These are phyloP conservation scores for Sycobia sp. DNA, from an alignment of 1,140 invertebrate genomes.

Conservation along the genomic window DNA sequence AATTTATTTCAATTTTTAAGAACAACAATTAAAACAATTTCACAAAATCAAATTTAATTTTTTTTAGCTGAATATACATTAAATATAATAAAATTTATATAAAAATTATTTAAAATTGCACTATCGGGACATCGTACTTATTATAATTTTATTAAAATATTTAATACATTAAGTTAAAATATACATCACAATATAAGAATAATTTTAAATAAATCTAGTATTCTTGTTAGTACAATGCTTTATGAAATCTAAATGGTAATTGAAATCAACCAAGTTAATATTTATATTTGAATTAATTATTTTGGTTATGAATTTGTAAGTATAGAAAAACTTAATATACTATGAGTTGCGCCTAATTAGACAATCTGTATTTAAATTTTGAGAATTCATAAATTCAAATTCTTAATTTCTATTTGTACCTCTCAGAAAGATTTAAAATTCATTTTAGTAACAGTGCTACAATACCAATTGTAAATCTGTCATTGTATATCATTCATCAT, in stretches of 20 bases:
- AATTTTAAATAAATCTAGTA: too few relatives aligned
- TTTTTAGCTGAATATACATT: not conserved
- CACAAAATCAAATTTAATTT: not conserved
- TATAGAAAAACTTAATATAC: conserved; percentile 31
- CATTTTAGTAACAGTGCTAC: conserved; percentile 25
- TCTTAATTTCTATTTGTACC: conserved; percentile 60
- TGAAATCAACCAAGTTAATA: too few relatives aligned
- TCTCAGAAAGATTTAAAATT: conserved; percentile 54
- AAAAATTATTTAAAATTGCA: conserved; percentile 23
- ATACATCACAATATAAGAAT: too few relatives aligned
- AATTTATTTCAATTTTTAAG: too few relatives aligned
- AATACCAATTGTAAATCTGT: conserved; percentile 25
- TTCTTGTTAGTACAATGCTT: too few relatives aligned
- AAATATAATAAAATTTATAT: not conserved
- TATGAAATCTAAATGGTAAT: too few relatives aligned
- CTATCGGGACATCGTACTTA: conserved; percentile 1
- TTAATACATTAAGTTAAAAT: not conserved
- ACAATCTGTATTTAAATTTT: conserved; percentile 46
- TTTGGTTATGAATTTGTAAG: too few relatives aligned
- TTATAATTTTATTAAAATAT: not conserved
- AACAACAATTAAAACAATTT: too few relatives aligned
- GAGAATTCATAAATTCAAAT: conserved; percentile 49
- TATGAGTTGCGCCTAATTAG: conserved; percentile 25
- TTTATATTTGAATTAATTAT: not conserved
- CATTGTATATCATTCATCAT: conserved; percentile 10